phyloP scores from a whole-genome alignment of 2,888 invertebrate species.

The Andrena dorsata region DNA sequence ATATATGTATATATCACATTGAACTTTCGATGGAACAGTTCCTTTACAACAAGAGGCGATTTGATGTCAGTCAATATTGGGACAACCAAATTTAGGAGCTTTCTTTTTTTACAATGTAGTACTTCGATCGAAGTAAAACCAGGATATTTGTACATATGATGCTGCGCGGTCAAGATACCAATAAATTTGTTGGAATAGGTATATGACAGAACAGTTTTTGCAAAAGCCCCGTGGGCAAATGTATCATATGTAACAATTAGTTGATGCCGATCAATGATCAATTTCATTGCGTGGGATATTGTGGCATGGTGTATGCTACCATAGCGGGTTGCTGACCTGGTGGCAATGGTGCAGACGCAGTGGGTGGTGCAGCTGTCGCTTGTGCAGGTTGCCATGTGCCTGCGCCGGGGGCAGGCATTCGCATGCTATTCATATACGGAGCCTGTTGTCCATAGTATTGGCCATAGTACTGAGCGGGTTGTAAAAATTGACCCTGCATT shows the following conservation, averaged over 20 bases:
- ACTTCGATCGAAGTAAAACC: slow-evolving; percentile 48
- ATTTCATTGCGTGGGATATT: slow-evolving; percentile 94
- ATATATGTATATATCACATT: slow-evolving; percentile 39
- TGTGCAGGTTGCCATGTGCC: slow-evolving; percentile 85
- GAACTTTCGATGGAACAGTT: slow-evolving; percentile 45
- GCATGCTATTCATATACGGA: slow-evolving; percentile 84
- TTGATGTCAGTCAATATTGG: slow-evolving; percentile 47
- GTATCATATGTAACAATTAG: slow-evolving; percentile 73
- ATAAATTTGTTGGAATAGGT: slow-evolving; percentile 69
- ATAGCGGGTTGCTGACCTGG: slow-evolving; percentile 84
- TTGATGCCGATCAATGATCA: slow-evolving; percentile 69
- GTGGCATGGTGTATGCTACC: slow-evolving; percentile 89
- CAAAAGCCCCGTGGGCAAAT: slow-evolving; percentile 73
- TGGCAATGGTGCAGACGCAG: slow-evolving; percentile 82
- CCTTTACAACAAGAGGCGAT: slow-evolving; percentile 26
- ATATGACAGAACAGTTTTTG: slow-evolving; percentile 75
- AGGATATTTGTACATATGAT: slow-evolving; percentile 56
- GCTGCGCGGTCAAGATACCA: slow-evolving; percentile 62
- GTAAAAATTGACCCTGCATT: slow-evolving; percentile 93
- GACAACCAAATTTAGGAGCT: slow-evolving; percentile 54
- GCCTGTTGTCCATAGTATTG: slow-evolving; percentile 89
- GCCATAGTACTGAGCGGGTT: slow-evolving; percentile 88
- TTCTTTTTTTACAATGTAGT: slow-evolving; percentile 35
- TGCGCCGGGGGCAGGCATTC: slow-evolving; percentile 85
- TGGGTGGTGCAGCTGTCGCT: slow-evolving; percentile 84